Base-by-base conservation (phyloP, 2,888 invertebrate genomes). In the Frankliniella intonsa region DNA sequence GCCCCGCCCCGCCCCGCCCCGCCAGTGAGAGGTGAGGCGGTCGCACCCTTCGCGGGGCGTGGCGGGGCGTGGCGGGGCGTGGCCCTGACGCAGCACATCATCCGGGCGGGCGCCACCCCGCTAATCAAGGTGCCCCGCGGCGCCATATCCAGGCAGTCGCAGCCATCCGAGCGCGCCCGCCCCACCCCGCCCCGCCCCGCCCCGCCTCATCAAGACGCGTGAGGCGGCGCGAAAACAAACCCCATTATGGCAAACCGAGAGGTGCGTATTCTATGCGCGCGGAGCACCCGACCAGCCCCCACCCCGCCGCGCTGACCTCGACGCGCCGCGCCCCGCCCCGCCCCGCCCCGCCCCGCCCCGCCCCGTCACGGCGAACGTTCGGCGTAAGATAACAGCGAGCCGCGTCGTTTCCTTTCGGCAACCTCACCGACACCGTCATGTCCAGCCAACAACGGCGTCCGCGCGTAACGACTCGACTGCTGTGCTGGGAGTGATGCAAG, bases 201-300 rank as follows among this genome's bases (percentile, higher is more conserved):
- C 22, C 69, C 69, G 69, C 22, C 69, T 69, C 69, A 76, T 76
- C 69, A 76, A 25, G 69, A 25, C 22, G 69, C 69, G 69, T 76
- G 69, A 76, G 69, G 62, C 62, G 8, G 62, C 62, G 62, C 7
- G 62, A 17, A 38, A 38, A 38, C 38, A 38, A 38, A 38, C 38
- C 38, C 38, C 38, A 38, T 2, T 38, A 38, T 38, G 38, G 38
- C 38, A 38, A 38, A 38, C 38, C 38, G 38, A 38, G 38, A 38
- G 38, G 38, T 38, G 38, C 38, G 38, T 38, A 38, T 38, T 38
- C 2, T 2, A 38, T 2, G 38, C 38, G 38, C 38, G 38, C 38
- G 5, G 5, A 38, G 38, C 38, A 5, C 38, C 38, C 38, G 38
- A 2, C 38, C 38, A 38, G 38, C 38, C 3, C 38, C 38, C 38